Percentiles rank a stretch among this genome's conserved stretches.
Evolutionary conservation across 2,888 invertebrate genomes (phyloP).

Genomic region (Electrophaes corylata): DNA sequence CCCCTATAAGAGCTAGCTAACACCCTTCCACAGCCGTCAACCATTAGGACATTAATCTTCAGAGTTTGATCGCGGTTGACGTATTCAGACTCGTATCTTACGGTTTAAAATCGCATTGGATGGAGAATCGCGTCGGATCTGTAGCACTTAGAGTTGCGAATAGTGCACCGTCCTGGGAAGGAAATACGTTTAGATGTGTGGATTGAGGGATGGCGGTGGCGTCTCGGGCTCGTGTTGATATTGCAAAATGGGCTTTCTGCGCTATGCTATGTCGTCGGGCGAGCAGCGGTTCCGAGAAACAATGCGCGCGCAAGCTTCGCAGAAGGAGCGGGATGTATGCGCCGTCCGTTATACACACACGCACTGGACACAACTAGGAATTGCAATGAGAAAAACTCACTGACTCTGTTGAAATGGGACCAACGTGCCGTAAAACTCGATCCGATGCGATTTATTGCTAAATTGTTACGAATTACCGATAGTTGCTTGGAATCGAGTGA

Average conservation of each 20-base stretch:
- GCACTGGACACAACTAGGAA: slow-evolving; percentile 72
- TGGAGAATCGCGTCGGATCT: slow-evolving; percentile 20
- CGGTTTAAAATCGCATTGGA: slow-evolving; percentile 58
- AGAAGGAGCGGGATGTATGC: slow-evolving; percentile 74
- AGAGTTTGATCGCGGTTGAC: slow-evolving; percentile 50
- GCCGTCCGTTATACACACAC: slow-evolving; percentile 64
- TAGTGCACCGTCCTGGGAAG: slow-evolving; percentile 57
- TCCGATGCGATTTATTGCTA: slow-evolving; percentile 69
- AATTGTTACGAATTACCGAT: slow-evolving; percentile 71
- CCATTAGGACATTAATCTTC: slow-evolving; percentile 67
- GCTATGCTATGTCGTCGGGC: slow-evolving; percentile 68
- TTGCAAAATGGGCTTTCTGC: slow-evolving; percentile 62
- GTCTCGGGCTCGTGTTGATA: slow-evolving; percentile 55
- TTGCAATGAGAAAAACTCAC: slow-evolving; percentile 76
- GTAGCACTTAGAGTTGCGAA: slow-evolving; percentile 59
- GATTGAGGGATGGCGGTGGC: slow-evolving; percentile 73
- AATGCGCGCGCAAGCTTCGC: slow-evolving; percentile 73
- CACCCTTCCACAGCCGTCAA: slow-evolving; percentile 56
- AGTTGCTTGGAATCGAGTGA: slow-evolving; percentile 55
- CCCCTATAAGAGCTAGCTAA: slow-evolving; percentile 58
- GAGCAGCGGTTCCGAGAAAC: slow-evolving; percentile 77
- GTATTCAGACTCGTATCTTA: slow-evolving; percentile 60
- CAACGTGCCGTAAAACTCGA: slow-evolving; percentile 61
- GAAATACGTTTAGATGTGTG: slow-evolving; percentile 60
- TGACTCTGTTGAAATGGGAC: slow-evolving; percentile 75